These are phyloP conservation scores for Serranus cabrilla DNA, from an alignment of 2,797 vertebrate species.

Conservation along the genomic window DNA sequence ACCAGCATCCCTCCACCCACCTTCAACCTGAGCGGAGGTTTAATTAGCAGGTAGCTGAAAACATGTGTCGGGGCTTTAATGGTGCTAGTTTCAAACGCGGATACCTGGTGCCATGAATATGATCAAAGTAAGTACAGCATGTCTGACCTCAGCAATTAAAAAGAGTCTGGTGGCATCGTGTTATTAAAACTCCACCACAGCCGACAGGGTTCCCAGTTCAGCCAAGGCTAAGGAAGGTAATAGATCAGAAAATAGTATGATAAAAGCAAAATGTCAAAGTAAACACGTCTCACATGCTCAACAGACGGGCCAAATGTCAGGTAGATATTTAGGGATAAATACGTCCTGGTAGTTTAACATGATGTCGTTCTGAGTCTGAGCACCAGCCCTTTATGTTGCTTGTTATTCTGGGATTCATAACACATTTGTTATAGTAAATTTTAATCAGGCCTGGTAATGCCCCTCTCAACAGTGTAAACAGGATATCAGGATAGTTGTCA, in stretches of 20 bases:
- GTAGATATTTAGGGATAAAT: neutral
- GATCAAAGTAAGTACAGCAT: neutral
- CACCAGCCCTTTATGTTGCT: neutral
- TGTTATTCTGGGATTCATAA: conserved; percentile 24
- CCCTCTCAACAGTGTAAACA: conserved; percentile 39
- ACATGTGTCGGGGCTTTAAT: neutral
- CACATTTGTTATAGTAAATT: conserved; percentile 9
- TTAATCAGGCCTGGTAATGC: conserved; percentile 17
- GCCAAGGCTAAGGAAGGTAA: conserved; percentile 15
- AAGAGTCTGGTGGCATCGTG: neutral
- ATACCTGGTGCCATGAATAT: neutral
- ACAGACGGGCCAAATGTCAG: conserved; percentile 35
- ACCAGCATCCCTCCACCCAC: neutral
- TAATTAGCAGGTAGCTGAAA: neutral
- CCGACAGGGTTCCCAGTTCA: conserved; percentile 20
- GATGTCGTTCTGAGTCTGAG: neutral
- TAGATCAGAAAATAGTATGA: neutral
- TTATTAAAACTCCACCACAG: conserved; percentile 23
- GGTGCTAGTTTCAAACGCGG: neutral
- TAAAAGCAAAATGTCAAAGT: conserved; percentile 2
- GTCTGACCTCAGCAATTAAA: neutral
- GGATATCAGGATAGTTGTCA: conserved; percentile 31
- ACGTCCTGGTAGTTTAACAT: conserved; percentile 15
- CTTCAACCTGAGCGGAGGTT: neutral
- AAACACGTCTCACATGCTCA: conserved; percentile 23